phyloP scores from a whole-genome alignment of 2,797 vertebrate genomes.

The Lepidocolaptes lacrymiger region DNA sequence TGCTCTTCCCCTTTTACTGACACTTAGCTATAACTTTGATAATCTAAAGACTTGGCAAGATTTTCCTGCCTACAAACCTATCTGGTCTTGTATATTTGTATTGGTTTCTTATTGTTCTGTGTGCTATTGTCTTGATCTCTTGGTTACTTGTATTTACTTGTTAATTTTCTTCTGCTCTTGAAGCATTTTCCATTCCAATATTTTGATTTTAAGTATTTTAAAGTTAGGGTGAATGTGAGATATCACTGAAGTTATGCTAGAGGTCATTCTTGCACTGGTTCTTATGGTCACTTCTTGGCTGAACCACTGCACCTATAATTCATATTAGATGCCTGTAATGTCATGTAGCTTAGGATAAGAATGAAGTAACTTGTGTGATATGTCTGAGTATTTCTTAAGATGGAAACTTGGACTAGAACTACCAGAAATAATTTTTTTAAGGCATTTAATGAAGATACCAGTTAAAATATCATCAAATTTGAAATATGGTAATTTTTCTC shows the following conservation, averaged over 20 bases:
- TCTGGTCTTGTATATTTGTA: background rate
- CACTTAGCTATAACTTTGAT: background rate
- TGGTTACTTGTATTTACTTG: background rate
- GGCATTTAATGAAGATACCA: background rate
- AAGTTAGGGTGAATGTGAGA: background rate
- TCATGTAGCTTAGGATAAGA: background rate
- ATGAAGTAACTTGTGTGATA: background rate
- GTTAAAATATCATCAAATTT: background rate
- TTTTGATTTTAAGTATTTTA: background rate
- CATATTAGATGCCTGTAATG: background rate
- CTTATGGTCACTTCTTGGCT: background rate
- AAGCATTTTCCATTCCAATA: background rate
- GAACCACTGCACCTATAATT: background rate
- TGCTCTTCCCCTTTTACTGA: background rate
- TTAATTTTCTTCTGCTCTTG: background rate
- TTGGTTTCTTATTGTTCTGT: background rate
- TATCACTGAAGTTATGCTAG: background rate
- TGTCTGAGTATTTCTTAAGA: background rate
- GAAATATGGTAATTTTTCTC: background rate
- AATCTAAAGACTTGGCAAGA: background rate
- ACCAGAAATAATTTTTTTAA: background rate
- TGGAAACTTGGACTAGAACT: background rate
- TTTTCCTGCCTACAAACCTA: background rate
- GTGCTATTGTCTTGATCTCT: background rate
- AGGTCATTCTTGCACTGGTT: background rate